Evolutionary conservation across 2,888 invertebrate genomes (phyloP).

Genomic region (Lepidocyrtoides sp.): DNA sequence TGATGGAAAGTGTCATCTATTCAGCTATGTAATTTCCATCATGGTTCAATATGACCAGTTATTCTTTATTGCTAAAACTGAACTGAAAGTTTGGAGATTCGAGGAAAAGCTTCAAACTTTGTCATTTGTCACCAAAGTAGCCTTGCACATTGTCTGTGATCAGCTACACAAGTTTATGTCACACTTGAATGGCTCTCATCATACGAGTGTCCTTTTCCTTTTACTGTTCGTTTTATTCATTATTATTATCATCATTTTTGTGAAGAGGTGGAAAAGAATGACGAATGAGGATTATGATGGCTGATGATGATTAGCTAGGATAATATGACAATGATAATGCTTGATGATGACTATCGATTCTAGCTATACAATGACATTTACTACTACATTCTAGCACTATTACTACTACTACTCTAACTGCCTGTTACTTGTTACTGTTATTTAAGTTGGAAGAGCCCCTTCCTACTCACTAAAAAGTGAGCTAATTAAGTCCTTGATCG

Average conservation of each 20-base stretch:
- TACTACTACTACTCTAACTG: neutral
- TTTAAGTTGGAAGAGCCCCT: neutral
- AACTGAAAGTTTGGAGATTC: neutral
- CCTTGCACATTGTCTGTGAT: conserved; percentile 6
- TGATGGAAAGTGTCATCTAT: too few species aligned
- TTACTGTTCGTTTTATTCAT: neutral
- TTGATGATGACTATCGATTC: conserved; percentile 29
- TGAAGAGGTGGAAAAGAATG: conserved; percentile 30
- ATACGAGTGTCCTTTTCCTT: conserved; percentile 4
- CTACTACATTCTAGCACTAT: neutral
- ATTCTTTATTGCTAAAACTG: conserved; percentile 27
- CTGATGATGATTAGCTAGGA: neutral
- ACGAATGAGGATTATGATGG: conserved; percentile 19
- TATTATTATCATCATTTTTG: neutral
- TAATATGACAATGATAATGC: neutral
- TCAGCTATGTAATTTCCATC: too few species aligned
- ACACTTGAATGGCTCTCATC: conserved; percentile 27
- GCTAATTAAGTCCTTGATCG: conserved; percentile 56
- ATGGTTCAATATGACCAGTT: too few species aligned
- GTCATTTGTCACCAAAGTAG: conserved; percentile 6
- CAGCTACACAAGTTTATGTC: conserved; percentile 12
- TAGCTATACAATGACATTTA: too few species aligned
- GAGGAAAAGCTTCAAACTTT: neutral
- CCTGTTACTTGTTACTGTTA: neutral
- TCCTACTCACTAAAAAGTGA: conserved; percentile 15